Conservation (phyloP, 2,888 invertebrate genomes). For the Lacanobia oleracea region DNA sequence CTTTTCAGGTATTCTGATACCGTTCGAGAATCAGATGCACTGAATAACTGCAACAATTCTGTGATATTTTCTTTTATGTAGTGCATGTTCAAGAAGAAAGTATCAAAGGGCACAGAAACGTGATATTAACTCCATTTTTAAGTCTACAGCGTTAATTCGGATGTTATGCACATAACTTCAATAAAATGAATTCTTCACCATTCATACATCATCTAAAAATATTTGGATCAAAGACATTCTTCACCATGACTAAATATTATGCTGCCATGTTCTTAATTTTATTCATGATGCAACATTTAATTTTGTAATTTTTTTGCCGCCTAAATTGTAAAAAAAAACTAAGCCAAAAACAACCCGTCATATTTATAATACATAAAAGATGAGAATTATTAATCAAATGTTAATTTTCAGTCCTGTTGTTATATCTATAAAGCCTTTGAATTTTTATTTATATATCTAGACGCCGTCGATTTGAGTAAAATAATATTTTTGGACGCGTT, state of each 20-base stretch:
- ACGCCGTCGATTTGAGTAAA: slow-evolving; percentile 1
- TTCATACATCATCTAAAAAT: slow-evolving; percentile 40
- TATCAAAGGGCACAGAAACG: neutral
- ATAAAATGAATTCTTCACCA: slow-evolving; percentile 30
- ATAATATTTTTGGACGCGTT: slow-evolving; percentile 2
- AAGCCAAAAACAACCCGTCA: slow-evolving; percentile 13
- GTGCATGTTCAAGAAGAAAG: neutral
- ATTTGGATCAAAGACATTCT: slow-evolving; percentile 45
- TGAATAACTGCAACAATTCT: neutral
- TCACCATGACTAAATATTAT: slow-evolving; percentile 4
- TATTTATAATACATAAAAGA: slow-evolving; percentile 1
- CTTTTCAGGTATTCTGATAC: neutral
- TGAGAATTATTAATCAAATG: slow-evolving; percentile 13
- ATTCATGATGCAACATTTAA: slow-evolving; percentile 25
- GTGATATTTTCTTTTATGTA: neutral
- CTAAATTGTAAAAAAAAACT: slow-evolving; percentile 23
- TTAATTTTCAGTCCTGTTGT: slow-evolving; percentile 33
- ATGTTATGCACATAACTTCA: slow-evolving; percentile 34
- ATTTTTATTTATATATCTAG: slow-evolving; percentile 11
- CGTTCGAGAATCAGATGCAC: slow-evolving; percentile 13
- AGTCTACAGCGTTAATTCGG: slow-evolving; percentile 38
- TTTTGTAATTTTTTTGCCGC: slow-evolving; percentile 13
- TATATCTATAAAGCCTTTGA: slow-evolving; percentile 20
- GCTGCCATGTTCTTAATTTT: slow-evolving; percentile 13
- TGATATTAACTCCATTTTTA: neutral